Conservation (phyloP, 2,113 vertebrate species). For the Calypte anna region DNA sequence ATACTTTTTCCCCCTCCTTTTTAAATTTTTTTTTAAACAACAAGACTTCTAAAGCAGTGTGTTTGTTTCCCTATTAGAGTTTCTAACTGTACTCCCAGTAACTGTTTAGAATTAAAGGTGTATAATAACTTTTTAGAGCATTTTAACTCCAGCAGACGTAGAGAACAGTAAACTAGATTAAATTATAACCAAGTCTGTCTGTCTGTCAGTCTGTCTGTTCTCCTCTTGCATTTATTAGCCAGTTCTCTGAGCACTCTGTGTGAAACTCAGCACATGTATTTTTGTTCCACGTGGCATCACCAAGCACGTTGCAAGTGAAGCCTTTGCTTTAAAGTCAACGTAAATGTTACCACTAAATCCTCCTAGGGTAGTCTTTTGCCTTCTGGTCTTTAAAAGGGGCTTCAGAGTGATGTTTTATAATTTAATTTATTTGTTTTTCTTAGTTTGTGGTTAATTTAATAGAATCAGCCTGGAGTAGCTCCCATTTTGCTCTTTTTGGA, state of each 20-base stretch:
- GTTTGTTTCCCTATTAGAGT: neutral
- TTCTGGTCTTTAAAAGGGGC: neutral
- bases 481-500: neutral
- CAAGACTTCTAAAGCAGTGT: neutral
- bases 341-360: neutral
- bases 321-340: neutral
- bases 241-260: neutral
- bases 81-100: neutral
- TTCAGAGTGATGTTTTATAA: neutral
- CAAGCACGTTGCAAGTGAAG: accelerated
- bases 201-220: neutral
- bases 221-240: neutral
- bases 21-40: neutral
- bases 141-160: neutral
- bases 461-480: neutral
- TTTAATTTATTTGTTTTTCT: neutral
- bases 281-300: neutral
- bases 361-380: neutral
- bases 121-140: neutral
- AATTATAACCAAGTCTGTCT: neutral
- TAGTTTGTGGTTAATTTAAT: neutral
- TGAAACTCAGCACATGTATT: neutral
- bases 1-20: accelerated
- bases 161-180: conserved; percentile 9
- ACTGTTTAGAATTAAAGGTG: neutral